Conservation (phyloP, 64 coral and sea anemone genomes). For the Anthopleura sola region DNA sequence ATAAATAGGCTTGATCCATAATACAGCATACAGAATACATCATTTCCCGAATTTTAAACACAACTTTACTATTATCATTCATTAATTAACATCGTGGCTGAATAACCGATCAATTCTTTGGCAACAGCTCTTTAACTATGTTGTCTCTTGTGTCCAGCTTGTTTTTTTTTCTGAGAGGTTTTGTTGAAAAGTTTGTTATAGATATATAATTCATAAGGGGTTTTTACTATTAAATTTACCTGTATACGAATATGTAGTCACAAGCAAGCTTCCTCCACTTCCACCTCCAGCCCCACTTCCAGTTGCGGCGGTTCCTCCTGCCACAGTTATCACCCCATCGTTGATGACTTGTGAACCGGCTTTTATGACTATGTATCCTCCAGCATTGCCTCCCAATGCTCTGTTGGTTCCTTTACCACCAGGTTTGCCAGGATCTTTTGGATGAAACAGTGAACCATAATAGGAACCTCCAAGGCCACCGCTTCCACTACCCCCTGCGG, state of each 20-base stretch:
- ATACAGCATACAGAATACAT: no score
- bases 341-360: conserved; percentile 66
- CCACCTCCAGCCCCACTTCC: conserved; percentile 79
- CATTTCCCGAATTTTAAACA: no score
- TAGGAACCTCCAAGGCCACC: conserved; percentile 54
- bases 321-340: conserved; percentile 71
- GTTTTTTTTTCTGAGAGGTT: no score
- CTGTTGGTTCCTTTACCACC: conserved; percentile 51
- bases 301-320: conserved; percentile 58
- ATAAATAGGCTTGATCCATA: neutral
- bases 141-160: no score
- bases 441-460: conserved; percentile 75
- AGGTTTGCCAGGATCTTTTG: conserved; percentile 56
- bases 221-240: no score
- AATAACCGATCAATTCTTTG: no score
- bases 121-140: no score
- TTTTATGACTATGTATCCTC: conserved; percentile 65
- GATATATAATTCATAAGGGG: no score
- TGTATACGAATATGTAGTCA: conserved; percentile 54
- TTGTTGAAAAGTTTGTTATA: no score
- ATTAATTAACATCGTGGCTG: no score
- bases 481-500: conserved; percentile 52
- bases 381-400: conserved; percentile 59
- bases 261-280: conserved; percentile 81
- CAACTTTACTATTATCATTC: no score